Conservation (phyloP, 2,113 vertebrate genomes). For the Kryptolebias marmoratus region DNA sequence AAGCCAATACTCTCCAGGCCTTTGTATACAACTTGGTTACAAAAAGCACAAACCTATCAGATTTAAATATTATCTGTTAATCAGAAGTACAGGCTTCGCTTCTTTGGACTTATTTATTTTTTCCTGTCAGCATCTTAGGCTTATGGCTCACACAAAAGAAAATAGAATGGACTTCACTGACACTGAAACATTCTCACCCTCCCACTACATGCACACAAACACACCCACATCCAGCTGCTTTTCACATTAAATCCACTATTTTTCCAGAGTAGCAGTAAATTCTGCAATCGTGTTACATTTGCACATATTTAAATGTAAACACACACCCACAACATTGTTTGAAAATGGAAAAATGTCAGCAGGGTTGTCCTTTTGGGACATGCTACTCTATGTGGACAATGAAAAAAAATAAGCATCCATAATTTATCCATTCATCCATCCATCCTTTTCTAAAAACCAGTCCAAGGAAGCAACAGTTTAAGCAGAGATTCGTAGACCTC, state of each 20-base stretch:
- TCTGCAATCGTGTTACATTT: slow-evolving; percentile 38
- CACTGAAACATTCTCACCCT: slow-evolving; percentile 12
- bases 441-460: too few species aligned
- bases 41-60: not conserved
- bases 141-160: slow-evolving; percentile 17
- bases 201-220: slow-evolving; percentile 26
- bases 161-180: slow-evolving; percentile 30
- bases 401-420: slow-evolving; percentile 14
- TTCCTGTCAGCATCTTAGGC: not conserved
- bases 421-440: too few species aligned
- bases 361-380: not conserved
- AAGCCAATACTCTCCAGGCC: slow-evolving; percentile 15
- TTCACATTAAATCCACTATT: slow-evolving; percentile 37
- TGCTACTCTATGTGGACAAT: slow-evolving; percentile 46
- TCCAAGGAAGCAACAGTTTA: too few species aligned
- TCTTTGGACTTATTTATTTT: not conserved
- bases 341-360: not conserved
- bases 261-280: slow-evolving; percentile 36
- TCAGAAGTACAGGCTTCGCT: not conserved
- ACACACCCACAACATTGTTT: slow-evolving; percentile 18
- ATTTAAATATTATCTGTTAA: not conserved
- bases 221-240: slow-evolving; percentile 44
- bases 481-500: too few species aligned
- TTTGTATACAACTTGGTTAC: not conserved
- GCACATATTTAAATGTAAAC: slow-evolving; percentile 37